Evolutionary conservation across 2,797 vertebrate species (phyloP).

Genomic region (Erpetoichthys calabaricus): DNA sequence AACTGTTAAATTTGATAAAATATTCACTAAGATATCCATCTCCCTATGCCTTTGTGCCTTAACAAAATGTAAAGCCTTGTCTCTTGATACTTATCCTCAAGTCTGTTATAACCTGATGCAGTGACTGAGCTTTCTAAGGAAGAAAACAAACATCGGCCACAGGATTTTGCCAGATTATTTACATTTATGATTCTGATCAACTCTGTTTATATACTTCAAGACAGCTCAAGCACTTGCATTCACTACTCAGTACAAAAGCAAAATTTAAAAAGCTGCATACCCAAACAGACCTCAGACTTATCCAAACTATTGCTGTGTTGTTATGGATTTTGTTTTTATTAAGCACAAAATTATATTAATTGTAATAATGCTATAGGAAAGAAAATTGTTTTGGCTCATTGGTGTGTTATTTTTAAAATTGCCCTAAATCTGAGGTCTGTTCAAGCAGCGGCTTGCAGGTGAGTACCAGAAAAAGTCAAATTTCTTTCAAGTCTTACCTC

Average conservation of each 20-base stretch:
- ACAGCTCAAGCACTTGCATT: conserved; percentile 45
- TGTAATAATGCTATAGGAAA: background rate
- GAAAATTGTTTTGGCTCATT: background rate
- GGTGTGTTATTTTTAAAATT: conserved; percentile 23
- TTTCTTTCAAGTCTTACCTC: conserved; percentile 56
- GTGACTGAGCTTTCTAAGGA: conserved; percentile 51
- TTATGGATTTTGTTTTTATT: background rate
- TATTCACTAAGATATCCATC: too few relatives aligned
- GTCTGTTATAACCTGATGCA: conserved; percentile 19
- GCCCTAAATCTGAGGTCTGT: conserved; percentile 67
- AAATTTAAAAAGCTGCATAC: conserved; percentile 21
- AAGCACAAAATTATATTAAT: background rate
- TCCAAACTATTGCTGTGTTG: conserved; percentile 9
- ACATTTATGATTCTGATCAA: conserved; percentile 1
- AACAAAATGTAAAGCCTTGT: conserved; percentile 34
- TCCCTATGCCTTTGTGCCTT: conserved; percentile 8
- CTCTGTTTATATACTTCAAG: conserved; percentile 19
- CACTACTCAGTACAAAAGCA: conserved; percentile 11
- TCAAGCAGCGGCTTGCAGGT: conserved; percentile 53
- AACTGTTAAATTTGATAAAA: too few relatives aligned
- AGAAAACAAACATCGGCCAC: conserved; percentile 12
- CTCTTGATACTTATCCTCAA: conserved; percentile 39
- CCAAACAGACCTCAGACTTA: conserved; percentile 48
- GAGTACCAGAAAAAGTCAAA: conserved; percentile 72
- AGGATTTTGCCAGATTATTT: conserved; percentile 10